phyloP scores from a whole-genome alignment of 2,888 invertebrate genomes.

The Brachypalpus laphriformis region DNA sequence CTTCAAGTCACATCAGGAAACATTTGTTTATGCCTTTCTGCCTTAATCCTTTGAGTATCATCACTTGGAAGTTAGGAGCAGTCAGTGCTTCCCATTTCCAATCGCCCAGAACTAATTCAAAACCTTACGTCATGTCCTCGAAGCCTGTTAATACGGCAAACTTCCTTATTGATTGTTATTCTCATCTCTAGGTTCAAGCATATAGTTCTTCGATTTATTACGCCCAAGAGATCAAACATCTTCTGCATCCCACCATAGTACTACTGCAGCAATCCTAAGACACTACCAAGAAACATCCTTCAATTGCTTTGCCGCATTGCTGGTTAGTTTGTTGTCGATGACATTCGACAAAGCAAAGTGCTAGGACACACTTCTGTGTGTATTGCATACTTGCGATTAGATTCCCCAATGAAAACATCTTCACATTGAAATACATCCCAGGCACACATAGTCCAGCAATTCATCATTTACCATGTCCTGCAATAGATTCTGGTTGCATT shows the following conservation, averaged over 20 bases:
- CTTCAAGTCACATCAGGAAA: too few relatives aligned
- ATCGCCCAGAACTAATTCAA: not conserved
- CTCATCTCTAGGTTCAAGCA: not conserved
- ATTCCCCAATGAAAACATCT: constrained; percentile 55
- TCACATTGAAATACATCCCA: constrained; percentile 33
- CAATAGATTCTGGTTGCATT: constrained; percentile 51
- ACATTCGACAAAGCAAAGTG: constrained; percentile 35
- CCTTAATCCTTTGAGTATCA: too few relatives aligned
- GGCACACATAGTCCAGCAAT: constrained; percentile 21
- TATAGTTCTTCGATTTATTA: constrained; percentile 26
- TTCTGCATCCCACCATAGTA: not conserved
- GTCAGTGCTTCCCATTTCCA: too few relatives aligned
- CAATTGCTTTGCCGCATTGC: constrained; percentile 61
- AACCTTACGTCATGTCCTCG: too few relatives aligned
- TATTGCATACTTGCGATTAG: constrained; percentile 36
- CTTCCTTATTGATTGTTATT: constrained; percentile 34
- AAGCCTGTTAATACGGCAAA: not conserved
- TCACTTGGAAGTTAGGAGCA: too few relatives aligned
- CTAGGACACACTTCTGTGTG: constrained; percentile 21
- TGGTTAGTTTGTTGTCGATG: constrained; percentile 35
- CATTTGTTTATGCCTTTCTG: too few relatives aligned
- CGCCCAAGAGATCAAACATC: constrained; percentile 38
- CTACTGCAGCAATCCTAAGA: constrained; percentile 12
- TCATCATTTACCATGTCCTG: constrained; percentile 50
- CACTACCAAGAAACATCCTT: constrained; percentile 45